Base-by-base conservation (phyloP, 2,888 invertebrate genomes). In the Linnaemya vulpina region DNA sequence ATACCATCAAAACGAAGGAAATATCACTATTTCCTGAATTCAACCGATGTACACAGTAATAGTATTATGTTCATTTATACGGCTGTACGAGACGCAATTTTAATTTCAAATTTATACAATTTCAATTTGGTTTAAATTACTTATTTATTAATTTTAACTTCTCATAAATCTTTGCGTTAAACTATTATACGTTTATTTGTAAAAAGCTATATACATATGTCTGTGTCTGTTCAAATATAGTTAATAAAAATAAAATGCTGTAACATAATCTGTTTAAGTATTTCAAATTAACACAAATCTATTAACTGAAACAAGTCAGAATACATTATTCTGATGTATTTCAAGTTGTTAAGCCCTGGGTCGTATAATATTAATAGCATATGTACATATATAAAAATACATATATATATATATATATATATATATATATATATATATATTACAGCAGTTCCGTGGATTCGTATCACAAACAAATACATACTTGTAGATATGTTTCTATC, bases 1-100 rank as follows among this genome's bases (percentile, higher is more conserved):
- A 99, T 99, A 94, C 99, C 99, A 87, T 97, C 97, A 90, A 98
- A 99, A 95, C 99, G 99, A 94, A 99, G 99, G 92, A 98, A 98
- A 94, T 99, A 99, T 95, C 98, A 98, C 93, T 99, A 99, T 94
- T 99, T 99, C 94, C 99, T 99, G 90, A 99, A 98, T 95, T 99
- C 99, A 94, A 99, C 98, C 96, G 99, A 98, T 98, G n/a, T 58
- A 5, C 43, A 63, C 35, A 78, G 74, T 67, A 11, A 60, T 11
- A 82, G 78, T 30, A 71, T 85, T 35, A 8, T 65, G 22, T 78
- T 82, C 43, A 60, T 85, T 46, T 85, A 78, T 62, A 75, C 58
- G 15, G 74, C 78, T 0, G 82, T 85, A 46, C 82, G 85, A n/a
- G 82, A 85, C 38, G 38, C 70, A 7, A 85, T 85, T 30, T 71